These are phyloP conservation scores for Pheosia tremula DNA, from an alignment of 2,888 invertebrate species.

Conservation along the genomic window DNA sequence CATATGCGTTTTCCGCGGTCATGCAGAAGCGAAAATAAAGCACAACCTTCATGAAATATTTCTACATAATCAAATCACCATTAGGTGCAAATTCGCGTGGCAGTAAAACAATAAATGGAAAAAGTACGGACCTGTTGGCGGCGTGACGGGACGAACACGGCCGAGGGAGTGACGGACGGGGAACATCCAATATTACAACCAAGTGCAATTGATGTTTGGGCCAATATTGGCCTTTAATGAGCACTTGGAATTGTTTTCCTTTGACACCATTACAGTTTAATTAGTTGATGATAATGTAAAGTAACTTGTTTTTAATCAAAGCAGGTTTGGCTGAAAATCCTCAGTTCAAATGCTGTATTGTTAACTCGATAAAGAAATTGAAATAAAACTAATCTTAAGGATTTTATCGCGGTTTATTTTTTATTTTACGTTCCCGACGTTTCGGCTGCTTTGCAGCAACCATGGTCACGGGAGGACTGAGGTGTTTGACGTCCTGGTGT, in stretches of 20 bases:
- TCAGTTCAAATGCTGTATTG: neutral
- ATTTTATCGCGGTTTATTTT: too few relatives aligned
- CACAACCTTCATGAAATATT: neutral
- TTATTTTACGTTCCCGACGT: too few relatives aligned
- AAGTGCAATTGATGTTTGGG: slow-evolving; percentile 33
- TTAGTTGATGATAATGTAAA: neutral
- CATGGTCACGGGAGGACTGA: too few relatives aligned
- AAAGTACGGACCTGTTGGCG: slow-evolving; percentile 61
- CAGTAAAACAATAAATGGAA: slow-evolving; percentile 32
- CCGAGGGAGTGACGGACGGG: slow-evolving; percentile 60
- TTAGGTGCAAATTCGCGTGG: slow-evolving; percentile 50
- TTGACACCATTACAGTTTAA: neutral
- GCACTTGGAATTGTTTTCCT: slow-evolving; percentile 13
- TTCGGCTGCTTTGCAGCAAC: too few relatives aligned
- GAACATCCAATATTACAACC: slow-evolving; percentile 46
- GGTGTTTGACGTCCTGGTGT: too few relatives aligned
- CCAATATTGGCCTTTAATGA: slow-evolving; percentile 39
- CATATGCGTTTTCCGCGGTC: neutral
- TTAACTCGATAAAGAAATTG: too few relatives aligned
- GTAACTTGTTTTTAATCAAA: neutral
- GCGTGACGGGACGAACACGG: slow-evolving; percentile 65
- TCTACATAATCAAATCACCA: slow-evolving; percentile 1
- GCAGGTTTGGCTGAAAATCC: neutral
- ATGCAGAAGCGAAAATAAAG: neutral
- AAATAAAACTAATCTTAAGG: too few relatives aligned